Percentiles rank a stretch among this genome's conserved stretches.
Conservation (phyloP, 2,888 invertebrate genomes). For the Gandaritis pyraliata region DNA sequence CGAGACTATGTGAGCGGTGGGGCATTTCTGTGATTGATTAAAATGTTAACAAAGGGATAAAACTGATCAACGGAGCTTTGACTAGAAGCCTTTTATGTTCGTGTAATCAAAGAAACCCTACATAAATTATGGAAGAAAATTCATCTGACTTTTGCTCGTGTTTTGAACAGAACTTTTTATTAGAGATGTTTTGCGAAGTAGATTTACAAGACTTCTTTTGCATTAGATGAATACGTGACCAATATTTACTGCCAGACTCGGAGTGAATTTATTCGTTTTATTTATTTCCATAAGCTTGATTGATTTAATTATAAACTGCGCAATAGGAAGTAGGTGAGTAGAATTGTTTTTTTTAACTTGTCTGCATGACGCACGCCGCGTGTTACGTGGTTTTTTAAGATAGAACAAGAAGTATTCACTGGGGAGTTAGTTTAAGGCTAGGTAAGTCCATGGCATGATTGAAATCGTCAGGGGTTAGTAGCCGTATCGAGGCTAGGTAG, state of each 20-base stretch:
- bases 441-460: conserved; percentile 8
- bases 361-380: neutral
- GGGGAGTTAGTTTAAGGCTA: conserved; percentile 5
- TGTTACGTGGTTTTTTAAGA: neutral
- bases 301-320: no score
- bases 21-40: conserved; percentile 79
- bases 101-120: conserved; percentile 77
- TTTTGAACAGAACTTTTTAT: conserved; percentile 27
- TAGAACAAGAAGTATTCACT: conserved; percentile 10
- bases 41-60: conserved; percentile 81
- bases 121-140: conserved; percentile 69
- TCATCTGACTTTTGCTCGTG: conserved; percentile 52
- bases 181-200: conserved; percentile 4
- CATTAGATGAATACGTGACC: no score
- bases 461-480: conserved; percentile 11
- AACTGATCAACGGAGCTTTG: conserved; percentile 78
- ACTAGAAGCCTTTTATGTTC: conserved; percentile 78
- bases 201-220: no score
- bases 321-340: no score
- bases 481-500: conserved; percentile 30
- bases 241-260: no score
- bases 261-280: no score
- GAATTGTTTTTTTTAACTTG: neutral
- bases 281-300: no score
- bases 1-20: conserved; percentile 46